Conservation (phyloP, 2,113 vertebrate species). For the Glareola pratincola region DNA sequence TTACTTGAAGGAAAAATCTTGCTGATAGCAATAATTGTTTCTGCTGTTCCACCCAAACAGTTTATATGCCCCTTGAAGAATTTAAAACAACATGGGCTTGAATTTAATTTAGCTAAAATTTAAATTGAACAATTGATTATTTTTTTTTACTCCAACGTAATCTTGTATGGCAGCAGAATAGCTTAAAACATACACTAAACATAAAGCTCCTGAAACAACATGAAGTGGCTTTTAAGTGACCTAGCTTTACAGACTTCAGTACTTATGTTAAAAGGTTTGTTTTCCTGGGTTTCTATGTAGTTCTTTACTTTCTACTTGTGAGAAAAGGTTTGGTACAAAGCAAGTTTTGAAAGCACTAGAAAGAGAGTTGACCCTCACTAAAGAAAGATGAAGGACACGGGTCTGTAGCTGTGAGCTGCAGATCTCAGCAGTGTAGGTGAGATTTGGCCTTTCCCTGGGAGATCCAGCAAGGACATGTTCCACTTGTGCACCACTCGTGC, state of each 20-base stretch:
- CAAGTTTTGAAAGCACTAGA: background rate
- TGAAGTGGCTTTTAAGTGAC: background rate
- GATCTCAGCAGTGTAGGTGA: background rate
- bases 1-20: background rate
- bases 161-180: background rate
- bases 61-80: background rate
- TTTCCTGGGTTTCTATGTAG: background rate
- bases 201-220: background rate
- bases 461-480: fast-evolving
- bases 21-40: background rate
- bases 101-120: background rate
- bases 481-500: fast-evolving
- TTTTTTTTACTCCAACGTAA: background rate
- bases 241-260: background rate
- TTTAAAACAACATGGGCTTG: background rate
- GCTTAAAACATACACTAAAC: background rate
- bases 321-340: background rate
- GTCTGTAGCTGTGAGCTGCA: background rate
- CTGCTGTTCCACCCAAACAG: background rate
- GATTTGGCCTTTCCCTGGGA: background rate
- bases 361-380: background rate
- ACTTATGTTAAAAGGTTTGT: background rate
- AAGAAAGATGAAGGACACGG: background rate
- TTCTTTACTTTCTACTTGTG: background rate
- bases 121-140: background rate